Percentiles rank a stretch among this genome's conserved stretches.
phyloP scores from a whole-genome alignment of 2,888 invertebrate genomes.

The Epistrophe grossulariae region DNA sequence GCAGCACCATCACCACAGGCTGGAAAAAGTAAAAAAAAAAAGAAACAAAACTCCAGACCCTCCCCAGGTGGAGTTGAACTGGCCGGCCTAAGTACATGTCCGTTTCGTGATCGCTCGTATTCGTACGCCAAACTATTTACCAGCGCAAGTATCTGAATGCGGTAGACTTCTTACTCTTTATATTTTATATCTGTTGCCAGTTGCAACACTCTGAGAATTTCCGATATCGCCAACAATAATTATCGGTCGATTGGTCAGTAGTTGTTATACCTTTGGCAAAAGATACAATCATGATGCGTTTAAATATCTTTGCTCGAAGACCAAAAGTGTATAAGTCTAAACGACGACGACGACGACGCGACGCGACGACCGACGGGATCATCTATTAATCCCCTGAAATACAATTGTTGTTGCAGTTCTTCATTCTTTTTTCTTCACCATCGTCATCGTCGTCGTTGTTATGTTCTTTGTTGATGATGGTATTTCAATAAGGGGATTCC shows the following conservation, averaged over 20 bases:
- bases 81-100: slow-evolving; percentile 58
- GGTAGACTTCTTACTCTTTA: slow-evolving; percentile 38
- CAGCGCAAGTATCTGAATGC: slow-evolving; percentile 6
- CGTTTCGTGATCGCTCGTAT: slow-evolving; percentile 51
- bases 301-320: slow-evolving; percentile 42
- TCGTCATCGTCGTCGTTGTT: background rate
- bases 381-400: slow-evolving; percentile 66
- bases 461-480: slow-evolving; percentile 1
- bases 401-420: slow-evolving; percentile 17
- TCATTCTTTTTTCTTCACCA: background rate
- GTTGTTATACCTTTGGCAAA: slow-evolving; percentile 1
- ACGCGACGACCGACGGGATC: slow-evolving; percentile 37
- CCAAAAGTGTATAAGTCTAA: slow-evolving; percentile 24
- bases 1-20: background rate
- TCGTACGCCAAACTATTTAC: slow-evolving; percentile 61
- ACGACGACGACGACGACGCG: background rate
- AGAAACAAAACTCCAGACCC: slow-evolving; percentile 37
- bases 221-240: slow-evolving; percentile 60
- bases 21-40: background rate
- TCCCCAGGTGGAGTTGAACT: slow-evolving; percentile 56
- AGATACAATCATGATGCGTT: slow-evolving; percentile 52
- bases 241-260: slow-evolving; percentile 71
- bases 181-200: background rate
- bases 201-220: slow-evolving; percentile 38
- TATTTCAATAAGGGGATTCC: slow-evolving; percentile 43